Base-by-base conservation (phyloP, 2,797 vertebrate species). In the Threskiornis aethiopicus region DNA sequence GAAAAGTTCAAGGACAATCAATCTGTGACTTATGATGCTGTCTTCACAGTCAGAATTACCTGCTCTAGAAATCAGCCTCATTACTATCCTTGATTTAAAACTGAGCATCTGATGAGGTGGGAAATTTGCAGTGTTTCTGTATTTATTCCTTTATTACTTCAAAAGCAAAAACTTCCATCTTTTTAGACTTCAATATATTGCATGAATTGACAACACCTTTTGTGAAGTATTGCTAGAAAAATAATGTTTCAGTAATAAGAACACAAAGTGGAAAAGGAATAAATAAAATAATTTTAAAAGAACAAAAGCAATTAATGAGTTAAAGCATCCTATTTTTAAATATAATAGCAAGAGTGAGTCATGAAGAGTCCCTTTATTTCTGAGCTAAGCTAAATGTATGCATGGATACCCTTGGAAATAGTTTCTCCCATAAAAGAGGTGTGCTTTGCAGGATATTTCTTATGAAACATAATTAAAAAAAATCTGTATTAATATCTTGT, bases 361-460 rank as follows among this genome's bases (percentile, higher is more conserved):
- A 42, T 11, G 46, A 83, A 55, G 39, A 33, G 19, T 66, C 39
- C 12, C 61, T 55, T 76, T 46, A 46, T 76, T 47, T 76, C 49
- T 61, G 29, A 94, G 70, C 54, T 58, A n/a, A 71, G 31, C 16
- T 73, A 71, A 52, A 41, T 21, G 11, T 35, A 14, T 69, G 26
- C 54, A n/a, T 49, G 35, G 54, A 21, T 46, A 41, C 22, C 81
- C 25, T 82, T 75, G 44, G 51, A 64, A 82, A 69, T 13, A 52
- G 2, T 73, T 83, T 49, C 25, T 88, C 7, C 14, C 0, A 0
- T 7, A 57, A 69, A 7, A 64, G 9, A 72, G 8, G 9, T 4
- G 26, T 73, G 7, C 33, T 87, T 58, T 82, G 12, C 41, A 41
- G 25, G 16, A 16, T 44, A 13, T 17, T 31, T 69, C 55, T 78